Conservation (phyloP, 2,797 vertebrate species). For the Cichlasoma orientale region DNA sequence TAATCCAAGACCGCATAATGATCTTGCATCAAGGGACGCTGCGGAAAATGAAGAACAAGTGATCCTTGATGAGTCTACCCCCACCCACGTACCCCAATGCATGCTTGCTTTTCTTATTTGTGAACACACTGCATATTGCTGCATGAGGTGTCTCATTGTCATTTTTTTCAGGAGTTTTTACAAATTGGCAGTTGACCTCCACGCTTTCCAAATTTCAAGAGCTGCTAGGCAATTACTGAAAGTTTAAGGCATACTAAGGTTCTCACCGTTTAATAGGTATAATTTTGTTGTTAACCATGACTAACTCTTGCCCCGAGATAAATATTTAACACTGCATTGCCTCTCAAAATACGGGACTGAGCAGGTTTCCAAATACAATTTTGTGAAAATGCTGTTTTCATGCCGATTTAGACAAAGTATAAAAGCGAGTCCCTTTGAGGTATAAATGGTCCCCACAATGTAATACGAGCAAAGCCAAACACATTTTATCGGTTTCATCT, state of each 20-base stretch:
- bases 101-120: neutral
- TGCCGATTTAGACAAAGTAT: neutral
- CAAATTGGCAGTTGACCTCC: neutral
- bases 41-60: slow-evolving; percentile 37
- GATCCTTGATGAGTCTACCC: slow-evolving; percentile 18
- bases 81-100: neutral
- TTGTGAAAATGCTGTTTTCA: neutral
- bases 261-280: neutral
- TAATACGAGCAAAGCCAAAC: neutral
- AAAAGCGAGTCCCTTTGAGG: neutral
- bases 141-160: neutral
- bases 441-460: neutral
- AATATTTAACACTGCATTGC: neutral
- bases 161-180: neutral
- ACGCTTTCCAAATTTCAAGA: neutral
- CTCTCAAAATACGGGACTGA: neutral
- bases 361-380: neutral
- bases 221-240: neutral
- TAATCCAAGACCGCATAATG: slow-evolving; percentile 30
- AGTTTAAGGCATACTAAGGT: neutral
- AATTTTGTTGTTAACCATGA: neutral
- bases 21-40: slow-evolving; percentile 5
- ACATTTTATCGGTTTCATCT: neutral
- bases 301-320: neutral
- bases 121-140: neutral